Conservation (phyloP, 2,797 vertebrate species). For the Eleutherodactylus coqui region DNA sequence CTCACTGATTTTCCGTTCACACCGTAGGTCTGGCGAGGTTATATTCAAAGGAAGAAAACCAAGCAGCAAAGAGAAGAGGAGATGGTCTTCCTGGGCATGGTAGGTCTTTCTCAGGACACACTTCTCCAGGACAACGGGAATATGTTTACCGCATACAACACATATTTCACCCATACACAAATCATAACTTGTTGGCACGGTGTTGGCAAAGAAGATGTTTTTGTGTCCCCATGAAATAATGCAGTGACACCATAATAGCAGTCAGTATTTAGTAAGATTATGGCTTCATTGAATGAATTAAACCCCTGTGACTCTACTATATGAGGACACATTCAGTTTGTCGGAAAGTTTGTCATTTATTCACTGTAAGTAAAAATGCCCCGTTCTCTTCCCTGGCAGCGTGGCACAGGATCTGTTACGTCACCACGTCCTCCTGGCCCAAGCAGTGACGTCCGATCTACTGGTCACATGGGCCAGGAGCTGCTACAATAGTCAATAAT, state of each 20-base stretch:
- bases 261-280: not conserved
- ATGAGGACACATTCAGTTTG: not conserved
- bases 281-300: not conserved
- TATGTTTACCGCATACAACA: conserved; percentile 46
- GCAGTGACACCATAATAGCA: not conserved
- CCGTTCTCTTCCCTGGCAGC: too few species aligned
- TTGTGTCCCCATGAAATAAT: not conserved
- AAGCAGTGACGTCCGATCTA: too few species aligned
- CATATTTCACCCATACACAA: conserved; percentile 19
- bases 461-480: too few species aligned
- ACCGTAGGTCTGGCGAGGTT: conserved; percentile 81
- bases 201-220: not conserved
- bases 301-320: not conserved
- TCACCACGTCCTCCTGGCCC: too few species aligned
- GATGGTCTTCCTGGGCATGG: conserved; percentile 87
- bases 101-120: conserved; percentile 69
- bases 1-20: conserved; percentile 59
- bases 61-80: conserved; percentile 77
- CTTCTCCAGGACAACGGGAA: conserved; percentile 18
- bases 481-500: too few species aligned
- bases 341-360: too few species aligned
- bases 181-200: not conserved
- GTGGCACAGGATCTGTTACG: too few species aligned
- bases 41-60: conserved; percentile 75
- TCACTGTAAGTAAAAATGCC: too few species aligned